These are phyloP conservation scores for Fragum whitleyi DNA, from an alignment of 2,888 invertebrate species.

Conservation along the genomic window DNA sequence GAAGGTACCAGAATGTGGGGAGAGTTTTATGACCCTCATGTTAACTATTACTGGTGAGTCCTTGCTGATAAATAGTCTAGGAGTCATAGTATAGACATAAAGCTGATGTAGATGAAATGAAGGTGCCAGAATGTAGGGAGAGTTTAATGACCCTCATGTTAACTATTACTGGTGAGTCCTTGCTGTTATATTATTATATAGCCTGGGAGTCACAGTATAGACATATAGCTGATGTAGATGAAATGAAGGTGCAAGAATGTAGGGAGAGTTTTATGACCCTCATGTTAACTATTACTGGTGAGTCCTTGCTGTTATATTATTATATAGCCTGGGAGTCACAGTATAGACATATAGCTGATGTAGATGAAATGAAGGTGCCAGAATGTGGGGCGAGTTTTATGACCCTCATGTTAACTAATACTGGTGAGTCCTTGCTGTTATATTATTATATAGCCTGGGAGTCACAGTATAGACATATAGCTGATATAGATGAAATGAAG, in stretches of 20 bases:
- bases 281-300: conserved; percentile 92
- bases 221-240: conserved; percentile 84
- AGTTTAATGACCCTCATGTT: conserved; percentile 93
- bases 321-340: too few species aligned
- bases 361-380: too few species aligned
- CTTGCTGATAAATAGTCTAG: too few species aligned
- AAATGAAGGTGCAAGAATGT: conserved; percentile 91
- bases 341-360: too few species aligned
- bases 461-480: conserved; percentile 85
- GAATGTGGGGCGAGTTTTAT: conserved; percentile 95
- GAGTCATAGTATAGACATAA: conserved; percentile 86
- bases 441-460: too few species aligned
- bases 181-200: too few species aligned
- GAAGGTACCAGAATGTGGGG: conserved; percentile 93
- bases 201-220: conserved; percentile 88
- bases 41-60: conserved; percentile 93
- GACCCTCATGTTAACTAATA: conserved; percentile 93
- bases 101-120: conserved; percentile 84
- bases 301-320: too few species aligned
- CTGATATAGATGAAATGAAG: conserved; percentile 85
- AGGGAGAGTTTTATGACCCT: conserved; percentile 95
- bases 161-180: conserved; percentile 91
- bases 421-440: too few species aligned
- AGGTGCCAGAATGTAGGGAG: conserved; percentile 95
- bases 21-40: conserved; percentile 93